Conservation (phyloP, 2,113 vertebrate species). For the Ceyx cyanopectus region DNA sequence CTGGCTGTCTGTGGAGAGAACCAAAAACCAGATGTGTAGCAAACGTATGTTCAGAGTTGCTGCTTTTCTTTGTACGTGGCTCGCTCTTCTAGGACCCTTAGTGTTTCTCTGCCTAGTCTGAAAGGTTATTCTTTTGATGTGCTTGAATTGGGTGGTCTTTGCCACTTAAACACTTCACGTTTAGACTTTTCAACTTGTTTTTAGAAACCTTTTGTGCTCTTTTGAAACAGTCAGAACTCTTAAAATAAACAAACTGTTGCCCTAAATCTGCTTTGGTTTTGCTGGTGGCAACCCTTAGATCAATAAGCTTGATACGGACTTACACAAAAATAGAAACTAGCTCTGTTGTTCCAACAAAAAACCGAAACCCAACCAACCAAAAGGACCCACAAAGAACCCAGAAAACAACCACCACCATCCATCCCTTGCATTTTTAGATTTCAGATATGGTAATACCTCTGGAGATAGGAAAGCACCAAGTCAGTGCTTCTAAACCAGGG, state of each 20-base stretch:
- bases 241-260: conserved; percentile 8
- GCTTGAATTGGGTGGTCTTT: not conserved
- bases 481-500: not conserved
- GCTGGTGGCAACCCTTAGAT: not conserved
- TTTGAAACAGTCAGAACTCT: not conserved
- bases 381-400: not conserved
- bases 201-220: conserved; percentile 8
- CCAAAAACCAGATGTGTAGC: not conserved
- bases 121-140: not conserved
- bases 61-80: not conserved
- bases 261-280: conserved; percentile 8
- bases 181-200: not conserved
- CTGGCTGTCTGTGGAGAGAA: not conserved
- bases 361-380: not conserved
- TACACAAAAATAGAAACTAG: not conserved
- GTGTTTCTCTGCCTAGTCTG: not conserved
- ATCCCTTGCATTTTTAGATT: not conserved
- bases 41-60: not conserved
- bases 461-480: not conserved
- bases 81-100: not conserved
- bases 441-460: not conserved
- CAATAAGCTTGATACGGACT: not conserved
- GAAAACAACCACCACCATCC: not conserved
- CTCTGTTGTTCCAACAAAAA: not conserved
- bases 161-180: not conserved